These are phyloP conservation scores for Mobula hypostoma DNA, from an alignment of 2,113 vertebrate genomes.

Conservation along the genomic window DNA sequence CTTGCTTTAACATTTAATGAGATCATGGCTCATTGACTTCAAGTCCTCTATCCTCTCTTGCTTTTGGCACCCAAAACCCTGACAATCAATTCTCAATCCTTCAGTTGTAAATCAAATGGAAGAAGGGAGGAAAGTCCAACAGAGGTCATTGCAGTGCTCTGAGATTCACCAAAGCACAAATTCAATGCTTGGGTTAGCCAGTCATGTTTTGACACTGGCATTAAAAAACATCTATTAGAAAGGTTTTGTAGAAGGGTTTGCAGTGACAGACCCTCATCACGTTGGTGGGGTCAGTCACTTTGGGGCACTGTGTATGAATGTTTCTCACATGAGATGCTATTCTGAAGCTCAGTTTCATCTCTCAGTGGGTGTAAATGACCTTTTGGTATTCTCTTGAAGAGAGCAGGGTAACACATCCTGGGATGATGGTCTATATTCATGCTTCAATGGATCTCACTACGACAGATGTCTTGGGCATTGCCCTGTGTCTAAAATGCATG, in stretches of 20 bases:
- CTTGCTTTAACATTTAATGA: no score
- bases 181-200: not conserved
- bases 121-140: not conserved
- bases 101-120: not conserved
- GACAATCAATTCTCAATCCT: no score
- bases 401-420: not conserved
- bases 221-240: not conserved
- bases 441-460: not conserved
- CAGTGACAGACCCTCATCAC: not conserved
- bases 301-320: not conserved
- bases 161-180: not conserved
- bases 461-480: not conserved
- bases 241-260: not conserved
- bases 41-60: no score
- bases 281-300: not conserved
- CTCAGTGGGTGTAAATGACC: not conserved
- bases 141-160: not conserved
- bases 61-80: no score
- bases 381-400: not conserved
- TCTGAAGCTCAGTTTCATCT: no score
- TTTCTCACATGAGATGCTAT: no score
- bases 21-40: no score
- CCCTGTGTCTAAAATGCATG: not conserved
- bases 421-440: not conserved
- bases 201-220: not conserved